Evolutionary conservation across 2,113 vertebrate genomes (phyloP).

Genomic region (Myotis yumanensis): DNA sequence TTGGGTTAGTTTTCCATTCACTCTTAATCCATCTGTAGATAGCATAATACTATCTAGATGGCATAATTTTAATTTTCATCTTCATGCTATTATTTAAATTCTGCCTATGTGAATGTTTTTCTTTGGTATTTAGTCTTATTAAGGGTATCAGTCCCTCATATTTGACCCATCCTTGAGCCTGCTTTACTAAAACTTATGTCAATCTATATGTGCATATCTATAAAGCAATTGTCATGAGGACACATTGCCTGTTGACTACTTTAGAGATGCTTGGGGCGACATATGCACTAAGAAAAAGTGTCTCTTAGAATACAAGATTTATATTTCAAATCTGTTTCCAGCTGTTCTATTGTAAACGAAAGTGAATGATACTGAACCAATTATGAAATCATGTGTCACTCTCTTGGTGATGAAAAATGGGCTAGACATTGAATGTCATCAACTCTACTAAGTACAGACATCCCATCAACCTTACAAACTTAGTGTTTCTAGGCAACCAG

Average conservation of each 20-base stretch:
- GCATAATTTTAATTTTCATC: conserved; percentile 14
- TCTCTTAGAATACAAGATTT: conserved; percentile 24
- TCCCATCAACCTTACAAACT: conserved; percentile 60
- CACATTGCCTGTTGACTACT: not conserved
- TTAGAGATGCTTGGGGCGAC: not conserved
- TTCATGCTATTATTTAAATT: not conserved
- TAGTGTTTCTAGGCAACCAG: conserved; percentile 58
- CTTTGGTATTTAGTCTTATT: not conserved
- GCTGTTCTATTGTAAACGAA: conserved; percentile 59
- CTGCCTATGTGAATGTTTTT: not conserved
- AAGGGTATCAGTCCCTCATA: not conserved
- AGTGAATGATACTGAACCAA: conserved; percentile 60
- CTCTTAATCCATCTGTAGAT: not conserved
- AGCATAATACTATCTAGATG: not conserved
- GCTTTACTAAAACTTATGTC: not conserved
- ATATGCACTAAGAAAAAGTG: not conserved
- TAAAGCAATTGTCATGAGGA: not conserved
- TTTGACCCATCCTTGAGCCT: not conserved
- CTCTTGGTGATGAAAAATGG: conserved; percentile 68
- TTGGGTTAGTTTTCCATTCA: not conserved
- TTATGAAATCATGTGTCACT: conserved; percentile 72
- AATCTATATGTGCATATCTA: not conserved
- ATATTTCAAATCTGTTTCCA: conserved; percentile 51
- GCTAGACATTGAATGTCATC: conserved; percentile 73
- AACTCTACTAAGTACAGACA: conserved; percentile 61